Base-by-base conservation (phyloP, 2,888 invertebrate genomes). In the Abscondita cerata region DNA sequence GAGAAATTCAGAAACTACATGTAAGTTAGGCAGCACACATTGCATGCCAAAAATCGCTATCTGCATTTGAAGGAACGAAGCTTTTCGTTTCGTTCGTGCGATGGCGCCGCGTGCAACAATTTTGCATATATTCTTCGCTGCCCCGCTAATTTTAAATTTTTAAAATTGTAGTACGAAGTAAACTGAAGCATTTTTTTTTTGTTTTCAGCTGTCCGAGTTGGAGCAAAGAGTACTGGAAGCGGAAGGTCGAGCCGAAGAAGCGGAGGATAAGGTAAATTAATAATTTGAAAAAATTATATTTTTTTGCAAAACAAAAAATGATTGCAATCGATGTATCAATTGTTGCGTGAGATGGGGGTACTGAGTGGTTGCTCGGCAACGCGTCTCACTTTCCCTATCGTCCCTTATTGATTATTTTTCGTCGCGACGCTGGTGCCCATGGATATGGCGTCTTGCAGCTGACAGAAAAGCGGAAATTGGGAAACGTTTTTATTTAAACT, bases 161-260 rank as follows among this genome's bases (percentile, higher is more conserved):
- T 16, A 46, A 19, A 46, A 46, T 15, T 13, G 8, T 25, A 1
- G 4, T 31, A 12, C 6, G 2, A 12, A 48, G 33, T 20, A n/a
- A n/a, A n/a, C n/a, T n/a, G n/a, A n/a, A n/a, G n/a, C n/a, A 31
- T 13, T 38, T 47, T 52, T 52, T 41, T 40, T 76, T 82, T 77
- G 79, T 74, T 90, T 90, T 67, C 87, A 96, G 95, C 89, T 96
- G 83, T 92, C 94, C 81, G 95, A 96, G 85, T 86, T 96, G 83
- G 95, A 96, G 83, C 93, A 93, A 80, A 88, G 95, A 75, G 94
- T 95, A 79, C 86, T 93, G 82, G 95, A 95, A 82, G 95, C 95
- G 73, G 96, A 96, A 83, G 90, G 92, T 74, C 86, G 95, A 74
- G 95, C 95, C 53, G 95, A 95, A 78, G 93, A 94, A 82, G 95